Evolutionary conservation across 2,888 invertebrate species (phyloP).

Genomic region (Stictocephala bisonia): DNA sequence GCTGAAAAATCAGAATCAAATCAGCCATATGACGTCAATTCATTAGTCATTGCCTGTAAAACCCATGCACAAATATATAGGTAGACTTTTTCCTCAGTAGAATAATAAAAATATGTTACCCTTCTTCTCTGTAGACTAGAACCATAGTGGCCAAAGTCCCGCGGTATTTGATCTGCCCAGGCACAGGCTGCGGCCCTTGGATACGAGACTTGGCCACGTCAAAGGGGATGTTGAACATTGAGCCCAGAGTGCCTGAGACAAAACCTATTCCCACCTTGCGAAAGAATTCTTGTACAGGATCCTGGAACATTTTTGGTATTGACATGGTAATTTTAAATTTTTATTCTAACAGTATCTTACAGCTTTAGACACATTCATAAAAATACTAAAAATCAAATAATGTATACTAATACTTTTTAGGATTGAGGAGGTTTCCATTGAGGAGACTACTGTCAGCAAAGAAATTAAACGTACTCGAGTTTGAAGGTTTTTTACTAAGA

Average conservation of each 20-base stretch:
- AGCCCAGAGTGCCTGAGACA: slow-evolving; percentile 86
- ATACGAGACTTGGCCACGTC: slow-evolving; percentile 97
- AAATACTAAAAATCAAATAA: no score
- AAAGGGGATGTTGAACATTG: slow-evolving; percentile 92
- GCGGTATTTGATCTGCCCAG: slow-evolving; percentile 80
- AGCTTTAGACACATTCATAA: no score
- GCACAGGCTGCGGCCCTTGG: slow-evolving; percentile 87
- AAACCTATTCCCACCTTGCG: slow-evolving; percentile 87
- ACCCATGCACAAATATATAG: slow-evolving; percentile 1
- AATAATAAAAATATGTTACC: slow-evolving; percentile 70
- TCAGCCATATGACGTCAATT: no score
- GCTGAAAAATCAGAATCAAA: no score
- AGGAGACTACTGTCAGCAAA: no score
- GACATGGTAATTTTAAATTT: no score
- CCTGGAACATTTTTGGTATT: slow-evolving; percentile 68
- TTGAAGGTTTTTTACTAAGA: no score
- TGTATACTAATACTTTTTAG: no score
- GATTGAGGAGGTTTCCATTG: no score
- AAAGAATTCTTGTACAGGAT: slow-evolving; percentile 76
- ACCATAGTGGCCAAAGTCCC: slow-evolving; percentile 79
- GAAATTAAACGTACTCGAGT: no score
- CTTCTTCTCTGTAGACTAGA: slow-evolving; percentile 87
- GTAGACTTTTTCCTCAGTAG: slow-evolving; percentile 35
- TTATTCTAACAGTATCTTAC: no score
- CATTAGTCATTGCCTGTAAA: not conserved